Percentiles rank a stretch among this genome's conserved stretches.
Conservation (phyloP, 2,797 vertebrate genomes). For the Parauchenoglanis punctatus region DNA sequence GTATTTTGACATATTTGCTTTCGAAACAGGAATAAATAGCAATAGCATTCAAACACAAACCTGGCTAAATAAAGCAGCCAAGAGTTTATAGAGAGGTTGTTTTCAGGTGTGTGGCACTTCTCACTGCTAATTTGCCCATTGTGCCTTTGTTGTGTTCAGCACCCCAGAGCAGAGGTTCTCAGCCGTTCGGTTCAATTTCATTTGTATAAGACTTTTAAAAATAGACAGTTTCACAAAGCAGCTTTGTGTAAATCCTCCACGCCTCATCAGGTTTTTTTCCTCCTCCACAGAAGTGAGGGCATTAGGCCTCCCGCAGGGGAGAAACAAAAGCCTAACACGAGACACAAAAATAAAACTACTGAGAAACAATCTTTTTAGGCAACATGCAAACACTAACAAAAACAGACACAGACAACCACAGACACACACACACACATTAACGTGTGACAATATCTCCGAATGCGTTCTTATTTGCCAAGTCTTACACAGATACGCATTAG, state of each 20-base stretch:
- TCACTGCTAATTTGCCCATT: conserved; percentile 7
- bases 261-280: conserved; percentile 29
- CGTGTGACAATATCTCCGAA: not conserved
- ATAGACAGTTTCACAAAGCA: conserved; percentile 23
- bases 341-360: conserved; percentile 7
- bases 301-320: conserved; percentile 8
- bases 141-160: conserved; percentile 1
- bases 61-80: not conserved
- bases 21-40: not conserved
- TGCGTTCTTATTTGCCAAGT: not conserved
- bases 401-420: not conserved
- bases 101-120: not conserved
- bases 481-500: not conserved
- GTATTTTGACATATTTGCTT: not conserved
- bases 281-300: conserved; percentile 13
- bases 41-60: not conserved
- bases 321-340: conserved; percentile 15
- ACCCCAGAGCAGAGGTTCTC: conserved; percentile 6
- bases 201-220: conserved; percentile 29
- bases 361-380: conserved; percentile 14
- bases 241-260: conserved; percentile 22
- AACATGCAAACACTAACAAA: not conserved
- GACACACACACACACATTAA: not conserved
- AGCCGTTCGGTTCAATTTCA: not conserved
- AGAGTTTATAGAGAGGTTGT: not conserved